Evolutionary conservation across 1,140 invertebrate genomes (phyloP).

Genomic region (Whitmania pigra): DNA sequence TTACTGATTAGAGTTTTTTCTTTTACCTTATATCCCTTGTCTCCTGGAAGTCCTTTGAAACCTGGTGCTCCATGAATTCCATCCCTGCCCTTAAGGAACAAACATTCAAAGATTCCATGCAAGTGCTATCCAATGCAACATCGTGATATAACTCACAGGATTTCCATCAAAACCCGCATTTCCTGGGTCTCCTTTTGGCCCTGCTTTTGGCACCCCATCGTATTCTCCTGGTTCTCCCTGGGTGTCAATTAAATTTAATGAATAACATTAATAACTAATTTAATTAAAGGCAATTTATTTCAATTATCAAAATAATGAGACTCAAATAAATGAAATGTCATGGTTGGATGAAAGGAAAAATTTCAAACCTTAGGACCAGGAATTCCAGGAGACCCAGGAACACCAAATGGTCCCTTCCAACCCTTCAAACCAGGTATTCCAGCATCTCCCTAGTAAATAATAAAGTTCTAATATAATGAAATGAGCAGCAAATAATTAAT

Average conservation of each 20-base stretch:
- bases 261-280: neutral
- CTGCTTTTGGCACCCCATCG: neutral
- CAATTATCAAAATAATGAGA: constrained; percentile 2
- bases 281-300: neutral
- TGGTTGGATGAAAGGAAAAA: neutral
- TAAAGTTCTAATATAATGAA: neutral
- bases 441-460: neutral
- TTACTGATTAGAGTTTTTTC: no score
- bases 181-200: neutral
- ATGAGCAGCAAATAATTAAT: no score
- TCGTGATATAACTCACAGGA: neutral
- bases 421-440: neutral
- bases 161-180: neutral
- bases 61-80: neutral
- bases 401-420: neutral
- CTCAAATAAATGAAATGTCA: neutral
- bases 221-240: neutral
- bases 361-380: neutral
- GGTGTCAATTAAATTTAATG: neutral
- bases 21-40: neutral
- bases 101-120: no score
- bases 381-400: neutral
- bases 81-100: neutral
- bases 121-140: no score
- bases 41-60: constrained; percentile 5